These are phyloP conservation scores for Mycteria americana DNA, from an alignment of 2,797 vertebrate species.

Conservation along the genomic window DNA sequence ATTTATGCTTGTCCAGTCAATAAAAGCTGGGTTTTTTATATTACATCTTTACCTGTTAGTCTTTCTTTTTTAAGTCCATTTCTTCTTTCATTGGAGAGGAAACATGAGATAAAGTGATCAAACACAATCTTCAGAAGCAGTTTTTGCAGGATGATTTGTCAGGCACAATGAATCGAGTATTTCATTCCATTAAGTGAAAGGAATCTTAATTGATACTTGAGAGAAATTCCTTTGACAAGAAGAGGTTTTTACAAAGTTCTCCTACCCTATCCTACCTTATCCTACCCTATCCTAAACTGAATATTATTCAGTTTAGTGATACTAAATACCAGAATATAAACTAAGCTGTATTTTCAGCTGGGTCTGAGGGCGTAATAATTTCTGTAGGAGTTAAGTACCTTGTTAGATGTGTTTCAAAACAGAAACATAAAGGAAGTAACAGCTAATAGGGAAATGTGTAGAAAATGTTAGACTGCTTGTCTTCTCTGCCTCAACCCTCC, in stretches of 20 bases:
- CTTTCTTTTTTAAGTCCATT: not conserved
- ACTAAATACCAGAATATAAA: not conserved
- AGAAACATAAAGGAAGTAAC: not conserved
- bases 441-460: not conserved
- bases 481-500: not conserved
- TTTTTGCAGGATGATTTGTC: constrained; percentile 4
- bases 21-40: not conserved
- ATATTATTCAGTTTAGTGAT: not conserved
- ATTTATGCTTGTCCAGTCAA: not conserved
- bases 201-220: constrained; percentile 16
- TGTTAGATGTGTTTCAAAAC: not conserved
- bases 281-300: not conserved
- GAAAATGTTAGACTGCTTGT: not conserved
- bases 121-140: not conserved
- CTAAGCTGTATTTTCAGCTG: not conserved
- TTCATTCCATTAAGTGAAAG: constrained; percentile 9
- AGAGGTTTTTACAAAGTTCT: not conserved
- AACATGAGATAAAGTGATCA: not conserved
- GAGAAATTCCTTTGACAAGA: constrained; percentile 9
- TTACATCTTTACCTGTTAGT: not conserved
- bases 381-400: not conserved
- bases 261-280: not conserved
- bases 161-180: constrained; percentile 29
- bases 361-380: not conserved
- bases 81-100: not conserved